phyloP scores from a whole-genome alignment of 2,797 vertebrate species.

The Loris lydekkerianus region DNA sequence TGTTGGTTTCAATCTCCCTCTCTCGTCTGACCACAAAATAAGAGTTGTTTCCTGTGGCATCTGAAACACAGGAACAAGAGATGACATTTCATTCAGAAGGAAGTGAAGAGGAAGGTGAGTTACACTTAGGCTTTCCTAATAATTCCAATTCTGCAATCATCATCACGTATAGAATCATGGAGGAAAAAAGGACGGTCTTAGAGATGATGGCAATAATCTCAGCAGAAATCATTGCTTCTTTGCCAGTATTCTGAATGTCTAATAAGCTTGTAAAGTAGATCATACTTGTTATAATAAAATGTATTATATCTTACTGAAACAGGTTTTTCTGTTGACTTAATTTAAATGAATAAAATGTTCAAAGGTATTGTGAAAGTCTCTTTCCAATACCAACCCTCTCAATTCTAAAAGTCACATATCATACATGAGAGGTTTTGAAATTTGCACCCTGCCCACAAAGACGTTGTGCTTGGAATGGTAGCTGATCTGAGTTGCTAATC shows the following conservation, averaged over 20 bases:
- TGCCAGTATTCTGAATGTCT: slow-evolving; percentile 1
- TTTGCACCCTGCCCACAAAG: neutral
- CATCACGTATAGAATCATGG: neutral
- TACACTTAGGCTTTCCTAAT: neutral
- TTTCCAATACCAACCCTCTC: neutral
- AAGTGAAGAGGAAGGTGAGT: slow-evolving; percentile 3
- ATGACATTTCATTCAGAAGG: neutral
- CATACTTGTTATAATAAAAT: slow-evolving; percentile 48
- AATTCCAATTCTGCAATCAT: neutral
- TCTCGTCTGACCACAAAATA: slow-evolving; percentile 69
- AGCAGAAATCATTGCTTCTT: neutral
- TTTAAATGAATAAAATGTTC: slow-evolving; percentile 57
- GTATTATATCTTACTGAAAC: slow-evolving; percentile 57
- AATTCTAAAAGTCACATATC: neutral
- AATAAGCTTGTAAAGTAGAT: slow-evolving; percentile 30
- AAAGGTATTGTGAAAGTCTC: neutral
- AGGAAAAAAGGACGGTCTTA: neutral
- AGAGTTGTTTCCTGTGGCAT: slow-evolving; percentile 62
- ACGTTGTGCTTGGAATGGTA: neutral
- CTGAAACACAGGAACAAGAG: slow-evolving; percentile 26
- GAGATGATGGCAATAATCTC: neutral
- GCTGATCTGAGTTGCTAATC: neutral
- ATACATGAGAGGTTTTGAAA: neutral
- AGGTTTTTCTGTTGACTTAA: slow-evolving; percentile 47
- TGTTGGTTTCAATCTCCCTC: slow-evolving; percentile 24